These are phyloP conservation scores for Ceramica pisi DNA, from an alignment of 2,888 invertebrate genomes.

Conservation along the genomic window DNA sequence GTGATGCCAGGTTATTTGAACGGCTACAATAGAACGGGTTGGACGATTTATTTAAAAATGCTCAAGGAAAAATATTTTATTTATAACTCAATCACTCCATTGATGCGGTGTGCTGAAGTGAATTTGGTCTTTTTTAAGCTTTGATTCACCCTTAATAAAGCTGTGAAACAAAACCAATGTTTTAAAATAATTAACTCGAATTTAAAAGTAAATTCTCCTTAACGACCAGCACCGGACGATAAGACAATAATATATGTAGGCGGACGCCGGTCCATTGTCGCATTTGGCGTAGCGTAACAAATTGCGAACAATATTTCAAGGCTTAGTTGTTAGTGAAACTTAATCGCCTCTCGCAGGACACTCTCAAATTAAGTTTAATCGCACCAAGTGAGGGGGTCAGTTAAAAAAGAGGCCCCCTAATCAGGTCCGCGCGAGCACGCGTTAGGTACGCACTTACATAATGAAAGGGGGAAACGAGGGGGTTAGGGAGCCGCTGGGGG, in stretches of 20 bases:
- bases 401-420: conserved; percentile 90
- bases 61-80: conserved; percentile 34
- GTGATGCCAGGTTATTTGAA: conserved; percentile 73
- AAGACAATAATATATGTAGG: conserved; percentile 54
- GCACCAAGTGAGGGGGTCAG: conserved; percentile 89
- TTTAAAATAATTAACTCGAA: conserved; percentile 19
- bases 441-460: conserved; percentile 90
- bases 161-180: conserved; percentile 12
- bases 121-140: conserved; percentile 18
- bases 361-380: conserved; percentile 89
- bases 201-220: conserved; percentile 41
- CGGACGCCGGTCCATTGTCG: conserved; percentile 49
- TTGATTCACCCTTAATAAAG: conserved; percentile 19
- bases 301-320: conserved; percentile 69
- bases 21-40: conserved; percentile 48
- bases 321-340: conserved; percentile 76
- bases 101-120: conserved; percentile 25
- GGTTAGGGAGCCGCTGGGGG: conserved; percentile 79
- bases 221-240: conserved; percentile 43
- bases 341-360: conserved; percentile 82
- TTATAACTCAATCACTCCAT: conserved; percentile 16
- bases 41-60: conserved; percentile 27
- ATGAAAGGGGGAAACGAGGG: conserved; percentile 89
- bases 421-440: conserved; percentile 90
- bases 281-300: conserved; percentile 65